phyloP scores from a whole-genome alignment of 1,140 invertebrate genomes.

The Heliconius eleuchia region DNA sequence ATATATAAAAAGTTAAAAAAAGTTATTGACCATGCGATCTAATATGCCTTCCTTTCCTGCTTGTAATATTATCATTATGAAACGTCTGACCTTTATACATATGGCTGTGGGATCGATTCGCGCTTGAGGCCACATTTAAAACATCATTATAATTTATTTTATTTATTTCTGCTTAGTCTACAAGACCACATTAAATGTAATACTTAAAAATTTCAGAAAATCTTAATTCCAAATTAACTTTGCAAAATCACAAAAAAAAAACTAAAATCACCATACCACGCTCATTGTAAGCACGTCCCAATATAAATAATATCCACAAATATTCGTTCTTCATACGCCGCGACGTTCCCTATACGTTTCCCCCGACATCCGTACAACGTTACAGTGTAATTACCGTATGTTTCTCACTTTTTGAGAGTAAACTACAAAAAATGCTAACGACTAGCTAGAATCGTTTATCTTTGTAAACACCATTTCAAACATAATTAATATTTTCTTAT shows the following conservation, averaged over 20 bases:
- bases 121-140: no score
- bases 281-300: conserved; percentile 32
- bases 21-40: no score
- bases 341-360: conserved; percentile 30
- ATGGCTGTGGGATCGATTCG: no score
- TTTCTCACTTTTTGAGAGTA: conserved; percentile 24
- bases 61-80: no score
- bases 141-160: no score
- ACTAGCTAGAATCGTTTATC: conserved; percentile 2
- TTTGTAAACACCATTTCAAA: background rate
- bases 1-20: no score
- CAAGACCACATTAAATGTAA: no score
- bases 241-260: background rate
- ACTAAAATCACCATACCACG: background rate
- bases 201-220: no score
- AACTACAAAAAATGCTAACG: conserved; percentile 7
- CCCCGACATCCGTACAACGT: conserved; percentile 25
- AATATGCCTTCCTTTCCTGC: no score
- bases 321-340: conserved; percentile 36
- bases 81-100: no score
- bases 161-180: no score
- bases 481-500: no score
- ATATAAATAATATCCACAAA: conserved; percentile 44
- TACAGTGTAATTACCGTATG: conserved; percentile 32
- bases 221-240: background rate